Percentiles rank a stretch among this genome's conserved stretches.
Conservation (phyloP, 2,888 invertebrate species). For the Augochlorella aurata region DNA sequence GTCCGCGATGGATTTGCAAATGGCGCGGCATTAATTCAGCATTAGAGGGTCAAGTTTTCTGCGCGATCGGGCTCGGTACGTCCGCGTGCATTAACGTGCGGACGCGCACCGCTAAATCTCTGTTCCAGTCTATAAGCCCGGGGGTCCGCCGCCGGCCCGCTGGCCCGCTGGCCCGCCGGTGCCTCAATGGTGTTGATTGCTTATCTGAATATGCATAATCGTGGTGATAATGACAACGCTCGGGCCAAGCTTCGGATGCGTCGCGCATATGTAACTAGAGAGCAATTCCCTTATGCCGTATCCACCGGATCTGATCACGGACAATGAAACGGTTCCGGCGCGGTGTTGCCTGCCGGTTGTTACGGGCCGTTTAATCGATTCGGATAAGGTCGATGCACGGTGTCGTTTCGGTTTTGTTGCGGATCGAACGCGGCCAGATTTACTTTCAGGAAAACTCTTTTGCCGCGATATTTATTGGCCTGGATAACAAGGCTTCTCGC, state of each 20-base stretch:
- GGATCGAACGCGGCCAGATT: no score
- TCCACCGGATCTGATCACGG: constrained; percentile 54
- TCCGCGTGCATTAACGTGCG: constrained; percentile 10
- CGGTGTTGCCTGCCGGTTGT: constrained; percentile 25
- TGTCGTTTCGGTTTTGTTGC: constrained; percentile 8
- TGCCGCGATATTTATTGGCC: no score
- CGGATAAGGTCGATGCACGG: background rate
- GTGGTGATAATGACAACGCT: constrained; percentile 63
- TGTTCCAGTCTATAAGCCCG: constrained; percentile 57
- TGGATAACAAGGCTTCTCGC: no score
- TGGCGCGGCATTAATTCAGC: constrained; percentile 28
- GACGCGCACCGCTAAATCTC: constrained; percentile 42
- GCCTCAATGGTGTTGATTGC: constrained; percentile 70
- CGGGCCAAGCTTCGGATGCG: constrained; percentile 58
- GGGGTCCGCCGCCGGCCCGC: background rate
- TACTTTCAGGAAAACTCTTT: no score
- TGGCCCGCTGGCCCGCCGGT: constrained; percentile 2
- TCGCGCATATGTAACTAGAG: constrained; percentile 66
- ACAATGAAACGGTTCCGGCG: constrained; percentile 61
- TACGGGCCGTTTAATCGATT: constrained; percentile 46
- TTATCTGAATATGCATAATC: constrained; percentile 71
- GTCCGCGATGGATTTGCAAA: constrained; percentile 34
- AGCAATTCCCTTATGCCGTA: constrained; percentile 65
- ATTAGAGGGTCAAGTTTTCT: constrained; percentile 42
- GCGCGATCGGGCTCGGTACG: background rate